Percentiles rank a stretch among this genome's conserved stretches.
Conservation (phyloP, 1,140 invertebrate genomes). For the Argopecten irradians region DNA sequence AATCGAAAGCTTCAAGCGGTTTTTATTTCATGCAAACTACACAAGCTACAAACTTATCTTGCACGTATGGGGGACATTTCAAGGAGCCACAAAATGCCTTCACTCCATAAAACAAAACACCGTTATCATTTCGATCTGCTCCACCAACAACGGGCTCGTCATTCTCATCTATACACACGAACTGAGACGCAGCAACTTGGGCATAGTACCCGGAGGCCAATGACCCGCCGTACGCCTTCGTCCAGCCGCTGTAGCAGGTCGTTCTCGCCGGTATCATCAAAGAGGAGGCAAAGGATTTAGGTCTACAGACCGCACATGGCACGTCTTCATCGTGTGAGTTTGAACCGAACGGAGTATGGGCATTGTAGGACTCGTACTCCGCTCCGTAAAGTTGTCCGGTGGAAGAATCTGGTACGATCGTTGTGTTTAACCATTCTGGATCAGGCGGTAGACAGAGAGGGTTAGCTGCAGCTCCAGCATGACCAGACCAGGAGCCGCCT, state of each 20-base stretch:
- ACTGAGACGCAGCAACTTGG: slow-evolving; percentile 26
- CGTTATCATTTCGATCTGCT: slow-evolving; percentile 36
- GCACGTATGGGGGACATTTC: slow-evolving; percentile 53
- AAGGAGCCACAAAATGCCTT: slow-evolving; percentile 50
- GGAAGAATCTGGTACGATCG: not conserved
- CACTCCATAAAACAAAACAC: slow-evolving; percentile 45
- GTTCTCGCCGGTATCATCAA: slow-evolving; percentile 54
- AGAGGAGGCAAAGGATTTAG: slow-evolving; percentile 25
- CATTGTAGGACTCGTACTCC: slow-evolving; percentile 35
- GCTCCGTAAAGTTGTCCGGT: slow-evolving; percentile 40
- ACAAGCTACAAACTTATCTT: slow-evolving; percentile 51
- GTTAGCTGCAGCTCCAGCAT: slow-evolving; percentile 39
- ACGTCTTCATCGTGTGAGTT: slow-evolving; percentile 36
- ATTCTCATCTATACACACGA: slow-evolving; percentile 52
- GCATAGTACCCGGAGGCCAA: slow-evolving; percentile 39
- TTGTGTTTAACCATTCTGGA: slow-evolving; percentile 40
- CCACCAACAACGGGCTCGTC: slow-evolving; percentile 39
- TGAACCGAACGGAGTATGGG: not conserved
- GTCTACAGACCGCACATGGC: slow-evolving; percentile 53
- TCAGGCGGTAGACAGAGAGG: slow-evolving; percentile 41
- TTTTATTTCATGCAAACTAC: slow-evolving; percentile 60
- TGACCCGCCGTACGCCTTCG: slow-evolving; percentile 52
- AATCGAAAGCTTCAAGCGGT: no score
- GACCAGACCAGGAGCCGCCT: slow-evolving; percentile 33
- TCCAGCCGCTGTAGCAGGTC: slow-evolving; percentile 50